These are phyloP conservation scores for Sinocyclocheilus maitianheensis DNA, from an alignment of 2,113 vertebrate species.

Conservation along the genomic window DNA sequence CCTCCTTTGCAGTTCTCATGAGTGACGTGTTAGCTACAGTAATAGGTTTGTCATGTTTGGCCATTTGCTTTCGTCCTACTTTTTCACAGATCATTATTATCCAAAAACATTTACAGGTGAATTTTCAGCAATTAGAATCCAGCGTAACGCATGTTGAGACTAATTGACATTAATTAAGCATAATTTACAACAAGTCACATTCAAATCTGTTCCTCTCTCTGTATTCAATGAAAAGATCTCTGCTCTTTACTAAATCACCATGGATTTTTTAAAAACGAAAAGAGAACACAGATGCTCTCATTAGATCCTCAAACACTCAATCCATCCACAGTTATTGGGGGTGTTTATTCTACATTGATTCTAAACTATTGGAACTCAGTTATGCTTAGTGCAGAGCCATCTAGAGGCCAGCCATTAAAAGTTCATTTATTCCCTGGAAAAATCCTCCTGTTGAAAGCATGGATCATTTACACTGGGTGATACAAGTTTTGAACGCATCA, in stretches of 20 bases:
- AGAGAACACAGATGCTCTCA: neutral
- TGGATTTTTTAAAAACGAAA: neutral
- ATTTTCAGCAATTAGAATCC: conserved; percentile 37
- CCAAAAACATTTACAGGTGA: conserved; percentile 28
- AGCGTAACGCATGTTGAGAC: neutral
- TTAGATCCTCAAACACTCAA: neutral
- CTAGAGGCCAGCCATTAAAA: conserved; percentile 51
- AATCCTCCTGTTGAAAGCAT: conserved; percentile 16
- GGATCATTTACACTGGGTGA: conserved; percentile 35
- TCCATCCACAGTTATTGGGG: conserved; percentile 1
- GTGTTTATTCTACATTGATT: conserved; percentile 2
- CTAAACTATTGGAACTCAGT: neutral
- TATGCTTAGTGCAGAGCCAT: conserved; percentile 51
- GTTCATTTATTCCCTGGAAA: conserved; percentile 1
- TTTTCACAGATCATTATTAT: conserved; percentile 40
- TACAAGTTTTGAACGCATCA: conserved; percentile 32
- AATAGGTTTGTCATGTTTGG: conserved; percentile 50
- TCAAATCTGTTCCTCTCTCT: conserved; percentile 4
- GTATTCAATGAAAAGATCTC: conserved; percentile 13
- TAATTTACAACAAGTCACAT: conserved; percentile 23
- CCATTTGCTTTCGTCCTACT: conserved; percentile 32
- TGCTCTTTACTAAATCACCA: conserved; percentile 15
- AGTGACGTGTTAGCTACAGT: conserved; percentile 34
- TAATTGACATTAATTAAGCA: conserved; percentile 43
- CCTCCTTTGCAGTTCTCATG: conserved; percentile 28